A percentile compares a stretch with the other conserved stretches of the same genome.
These are phyloP conservation scores for Octodon degus DNA, from an alignment of 2,113 vertebrate species.

Conservation along the genomic window DNA sequence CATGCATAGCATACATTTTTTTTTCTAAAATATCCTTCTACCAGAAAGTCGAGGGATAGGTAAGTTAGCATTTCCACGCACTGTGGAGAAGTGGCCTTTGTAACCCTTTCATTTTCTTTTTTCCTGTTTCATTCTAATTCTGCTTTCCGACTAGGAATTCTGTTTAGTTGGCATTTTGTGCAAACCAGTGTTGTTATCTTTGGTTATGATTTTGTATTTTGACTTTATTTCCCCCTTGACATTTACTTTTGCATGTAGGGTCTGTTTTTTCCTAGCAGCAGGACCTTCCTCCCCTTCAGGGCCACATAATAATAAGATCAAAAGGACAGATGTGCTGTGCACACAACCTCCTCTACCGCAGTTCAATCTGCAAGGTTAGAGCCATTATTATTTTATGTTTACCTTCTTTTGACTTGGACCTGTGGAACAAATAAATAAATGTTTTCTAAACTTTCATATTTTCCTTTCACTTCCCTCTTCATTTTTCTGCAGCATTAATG, in stretches of 20 bases:
- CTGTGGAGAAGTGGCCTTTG: constrained; percentile 50
- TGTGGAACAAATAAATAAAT: constrained; percentile 45
- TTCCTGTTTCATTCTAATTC: constrained; percentile 17
- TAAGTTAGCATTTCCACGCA: neutral
- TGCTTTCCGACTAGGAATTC: constrained; percentile 14
- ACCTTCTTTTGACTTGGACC: constrained; percentile 40
- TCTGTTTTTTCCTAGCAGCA: constrained; percentile 65
- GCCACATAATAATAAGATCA: constrained; percentile 68
- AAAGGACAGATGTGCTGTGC: neutral
- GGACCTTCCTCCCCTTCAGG: constrained; percentile 54
- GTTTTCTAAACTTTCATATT: constrained; percentile 45
- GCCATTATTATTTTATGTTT: constrained; percentile 61
- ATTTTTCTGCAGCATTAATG: constrained; percentile 31
- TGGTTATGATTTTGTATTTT: constrained; percentile 74
- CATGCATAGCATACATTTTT: neutral
- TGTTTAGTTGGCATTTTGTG: constrained; percentile 53
- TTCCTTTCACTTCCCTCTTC: neutral
- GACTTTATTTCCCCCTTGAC: constrained; percentile 75
- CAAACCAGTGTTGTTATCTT: constrained; percentile 55
- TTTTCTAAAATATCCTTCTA: constrained; percentile 45
- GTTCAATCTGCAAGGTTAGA: constrained; percentile 41
- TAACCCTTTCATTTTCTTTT: constrained; percentile 57
- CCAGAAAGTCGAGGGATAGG: constrained; percentile 14
- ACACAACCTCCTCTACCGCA: neutral
- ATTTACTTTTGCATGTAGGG: constrained; percentile 74